These are phyloP conservation scores for Conopomorpha cramerella DNA, from an alignment of 1,140 invertebrate genomes.

Conservation along the genomic window DNA sequence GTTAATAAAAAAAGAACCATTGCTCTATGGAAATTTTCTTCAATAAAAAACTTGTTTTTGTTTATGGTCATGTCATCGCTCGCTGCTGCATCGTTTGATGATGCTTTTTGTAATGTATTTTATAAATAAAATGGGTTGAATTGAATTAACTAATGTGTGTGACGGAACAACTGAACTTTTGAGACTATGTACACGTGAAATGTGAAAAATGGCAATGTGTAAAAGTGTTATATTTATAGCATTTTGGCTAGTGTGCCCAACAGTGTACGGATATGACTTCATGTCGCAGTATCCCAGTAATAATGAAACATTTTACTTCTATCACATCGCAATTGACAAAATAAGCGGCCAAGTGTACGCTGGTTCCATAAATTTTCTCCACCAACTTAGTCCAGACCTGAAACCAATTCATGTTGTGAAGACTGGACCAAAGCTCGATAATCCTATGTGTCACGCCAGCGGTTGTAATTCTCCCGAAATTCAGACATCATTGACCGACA, in stretches of 20 bases:
- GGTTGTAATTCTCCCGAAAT: constrained; percentile 74
- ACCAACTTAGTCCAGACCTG: constrained; percentile 79
- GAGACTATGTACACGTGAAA: too few species aligned
- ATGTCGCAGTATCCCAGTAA: constrained; percentile 52
- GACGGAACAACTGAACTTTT: too few species aligned
- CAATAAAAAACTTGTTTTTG: too few species aligned
- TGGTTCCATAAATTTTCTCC: constrained; percentile 82
- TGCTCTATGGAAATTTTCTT: too few species aligned
- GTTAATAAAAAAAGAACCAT: too few species aligned
- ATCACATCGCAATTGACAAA: constrained; percentile 60
- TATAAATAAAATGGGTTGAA: too few species aligned
- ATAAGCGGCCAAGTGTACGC: constrained; percentile 71
- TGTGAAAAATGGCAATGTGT: too few species aligned
- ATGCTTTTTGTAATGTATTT: too few species aligned
- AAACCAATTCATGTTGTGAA: constrained; percentile 69
- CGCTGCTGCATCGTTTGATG: too few species aligned
- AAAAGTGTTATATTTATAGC: constrained; percentile 54
- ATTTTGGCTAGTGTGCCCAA: constrained; percentile 43
- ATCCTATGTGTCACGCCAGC: constrained; percentile 83
- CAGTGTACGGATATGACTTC: constrained; percentile 47
- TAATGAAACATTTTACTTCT: constrained; percentile 53
- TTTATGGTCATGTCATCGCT: too few species aligned
- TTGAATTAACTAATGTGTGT: too few species aligned
- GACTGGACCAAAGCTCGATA: constrained; percentile 80
- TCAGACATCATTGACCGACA: constrained; percentile 74